A percentile compares a stretch with the other conserved stretches of the same genome.
Evolutionary conservation across 2,797 vertebrate species (phyloP).

Genomic region (Syngnathus rostellatus): DNA sequence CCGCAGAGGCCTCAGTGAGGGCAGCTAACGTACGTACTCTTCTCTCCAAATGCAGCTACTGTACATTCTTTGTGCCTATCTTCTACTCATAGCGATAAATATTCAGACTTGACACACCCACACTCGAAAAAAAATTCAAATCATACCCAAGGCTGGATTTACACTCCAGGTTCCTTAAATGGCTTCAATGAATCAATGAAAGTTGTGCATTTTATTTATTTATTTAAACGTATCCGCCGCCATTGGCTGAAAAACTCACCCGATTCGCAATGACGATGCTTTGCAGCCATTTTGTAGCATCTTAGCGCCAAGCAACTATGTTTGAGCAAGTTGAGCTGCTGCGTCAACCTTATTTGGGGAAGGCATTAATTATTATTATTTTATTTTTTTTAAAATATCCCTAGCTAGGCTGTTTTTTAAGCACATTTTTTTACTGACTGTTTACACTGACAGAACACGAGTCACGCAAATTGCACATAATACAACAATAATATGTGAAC

Average conservation of each 20-base stretch:
- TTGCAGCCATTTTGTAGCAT: no score
- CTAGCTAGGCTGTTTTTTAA: background rate
- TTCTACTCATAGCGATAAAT: slow-evolving; percentile 42
- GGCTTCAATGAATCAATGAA: background rate
- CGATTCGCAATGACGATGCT: no score
- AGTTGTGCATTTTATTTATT: no score
- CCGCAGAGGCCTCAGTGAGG: slow-evolving; percentile 85
- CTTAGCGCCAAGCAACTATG: no score
- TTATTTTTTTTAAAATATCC: no score
- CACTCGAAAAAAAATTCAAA: background rate
- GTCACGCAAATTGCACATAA: background rate
- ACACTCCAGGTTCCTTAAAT: background rate
- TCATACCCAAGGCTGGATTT: background rate
- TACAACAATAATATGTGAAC: background rate
- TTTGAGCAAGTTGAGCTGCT: no score
- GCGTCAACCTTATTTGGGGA: no score
- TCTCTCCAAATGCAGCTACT: slow-evolving; percentile 77
- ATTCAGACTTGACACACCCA: background rate
- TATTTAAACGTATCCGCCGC: no score
- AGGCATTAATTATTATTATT: no score
- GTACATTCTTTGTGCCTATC: slow-evolving; percentile 76
- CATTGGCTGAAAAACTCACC: no score
- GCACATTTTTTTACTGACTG: background rate
- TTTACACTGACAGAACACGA: background rate
- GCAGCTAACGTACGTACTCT: slow-evolving; percentile 48